A percentile compares a stretch with the other conserved stretches of the same genome.
phyloP scores from a whole-genome alignment of 2,888 invertebrate genomes.

The Ornithoptera priamus region DNA sequence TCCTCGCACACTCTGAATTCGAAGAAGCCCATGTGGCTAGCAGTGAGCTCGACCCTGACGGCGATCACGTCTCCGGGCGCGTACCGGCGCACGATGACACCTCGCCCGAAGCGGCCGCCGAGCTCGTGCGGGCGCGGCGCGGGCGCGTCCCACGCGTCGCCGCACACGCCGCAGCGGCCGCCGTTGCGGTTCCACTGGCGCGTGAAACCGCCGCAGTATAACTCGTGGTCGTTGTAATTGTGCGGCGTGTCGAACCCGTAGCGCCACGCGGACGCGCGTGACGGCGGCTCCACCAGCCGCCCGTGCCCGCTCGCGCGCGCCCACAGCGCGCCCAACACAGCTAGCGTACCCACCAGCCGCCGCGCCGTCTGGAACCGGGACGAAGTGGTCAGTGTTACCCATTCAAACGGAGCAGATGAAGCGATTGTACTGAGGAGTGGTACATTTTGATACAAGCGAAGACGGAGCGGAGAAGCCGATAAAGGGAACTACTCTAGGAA shows the following conservation, averaged over 20 bases:
- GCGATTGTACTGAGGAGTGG: too few relatives aligned
- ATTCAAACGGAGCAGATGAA: too few relatives aligned
- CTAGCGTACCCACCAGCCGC: slow-evolving; percentile 46
- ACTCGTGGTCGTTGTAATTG: slow-evolving; percentile 94
- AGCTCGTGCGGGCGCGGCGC: slow-evolving; percentile 88
- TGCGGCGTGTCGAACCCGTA: slow-evolving; percentile 93
- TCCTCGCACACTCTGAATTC: slow-evolving; percentile 91
- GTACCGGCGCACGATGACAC: slow-evolving; percentile 90
- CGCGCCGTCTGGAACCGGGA: slow-evolving; percentile 54
- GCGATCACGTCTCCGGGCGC: slow-evolving; percentile 83
- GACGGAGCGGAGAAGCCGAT: too few relatives aligned
- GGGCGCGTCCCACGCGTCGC: slow-evolving; percentile 89
- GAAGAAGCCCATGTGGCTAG: slow-evolving; percentile 92
- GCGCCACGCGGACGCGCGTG: slow-evolving; percentile 92
- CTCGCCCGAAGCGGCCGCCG: slow-evolving; percentile 91
- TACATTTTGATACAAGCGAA: too few relatives aligned
- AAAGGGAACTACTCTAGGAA: too few relatives aligned
- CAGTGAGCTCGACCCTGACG: slow-evolving; percentile 91
- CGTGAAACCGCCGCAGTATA: slow-evolving; percentile 93
- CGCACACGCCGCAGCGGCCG: slow-evolving; percentile 93
- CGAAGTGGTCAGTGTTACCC: too few relatives aligned
- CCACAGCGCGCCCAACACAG: slow-evolving; percentile 50
- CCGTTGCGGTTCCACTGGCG: slow-evolving; percentile 89
- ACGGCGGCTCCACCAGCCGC: slow-evolving; percentile 90
- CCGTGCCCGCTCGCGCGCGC: slow-evolving; percentile 82